A percentile compares a stretch with the other conserved stretches of the same genome.
Conservation (phyloP, 53 echinoderm and acorn worm species). For the Temnopleurus reevesii region DNA sequence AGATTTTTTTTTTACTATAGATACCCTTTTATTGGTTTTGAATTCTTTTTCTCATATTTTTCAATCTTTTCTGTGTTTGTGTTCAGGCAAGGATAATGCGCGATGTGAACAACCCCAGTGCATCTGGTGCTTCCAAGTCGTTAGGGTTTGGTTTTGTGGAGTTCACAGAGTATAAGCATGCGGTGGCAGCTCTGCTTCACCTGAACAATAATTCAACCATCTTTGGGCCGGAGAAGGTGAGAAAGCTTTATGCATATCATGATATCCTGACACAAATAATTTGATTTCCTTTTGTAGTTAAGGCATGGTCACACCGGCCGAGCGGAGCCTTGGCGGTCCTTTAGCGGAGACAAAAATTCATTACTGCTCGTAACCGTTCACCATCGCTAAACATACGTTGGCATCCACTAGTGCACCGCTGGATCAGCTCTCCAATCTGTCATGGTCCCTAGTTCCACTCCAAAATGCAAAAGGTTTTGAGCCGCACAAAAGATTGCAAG, state of each 20-base stretch:
- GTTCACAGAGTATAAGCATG: conserved; percentile 83
- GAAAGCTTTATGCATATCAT: background rate
- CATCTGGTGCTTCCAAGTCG: conserved; percentile 64
- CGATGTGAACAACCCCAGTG: conserved; percentile 65
- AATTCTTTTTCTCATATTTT: background rate
- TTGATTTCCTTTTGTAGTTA: too few species aligned
- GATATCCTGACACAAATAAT: too few species aligned
- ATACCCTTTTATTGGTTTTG: background rate
- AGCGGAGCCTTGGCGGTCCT: too few species aligned
- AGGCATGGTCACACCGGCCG: too few species aligned
- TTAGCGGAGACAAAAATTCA: too few species aligned
- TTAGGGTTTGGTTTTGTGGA: conserved; percentile 88
- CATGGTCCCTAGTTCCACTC: too few species aligned
- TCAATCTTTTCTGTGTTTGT: background rate
- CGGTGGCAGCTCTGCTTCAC: conserved; percentile 72
- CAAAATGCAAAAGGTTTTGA: too few species aligned
- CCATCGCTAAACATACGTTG: too few species aligned
- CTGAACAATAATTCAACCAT: conserved; percentile 83
- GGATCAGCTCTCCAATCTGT: too few species aligned
- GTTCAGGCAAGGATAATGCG: conserved; percentile 81
- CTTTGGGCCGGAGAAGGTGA: conserved; percentile 87
- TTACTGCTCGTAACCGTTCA: too few species aligned
- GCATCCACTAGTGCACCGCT: too few species aligned
- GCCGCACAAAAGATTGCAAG: too few species aligned
- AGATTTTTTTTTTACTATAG: background rate